phyloP scores from a whole-genome alignment of 2,113 vertebrate genomes.

The Aegithalos caudatus region DNA sequence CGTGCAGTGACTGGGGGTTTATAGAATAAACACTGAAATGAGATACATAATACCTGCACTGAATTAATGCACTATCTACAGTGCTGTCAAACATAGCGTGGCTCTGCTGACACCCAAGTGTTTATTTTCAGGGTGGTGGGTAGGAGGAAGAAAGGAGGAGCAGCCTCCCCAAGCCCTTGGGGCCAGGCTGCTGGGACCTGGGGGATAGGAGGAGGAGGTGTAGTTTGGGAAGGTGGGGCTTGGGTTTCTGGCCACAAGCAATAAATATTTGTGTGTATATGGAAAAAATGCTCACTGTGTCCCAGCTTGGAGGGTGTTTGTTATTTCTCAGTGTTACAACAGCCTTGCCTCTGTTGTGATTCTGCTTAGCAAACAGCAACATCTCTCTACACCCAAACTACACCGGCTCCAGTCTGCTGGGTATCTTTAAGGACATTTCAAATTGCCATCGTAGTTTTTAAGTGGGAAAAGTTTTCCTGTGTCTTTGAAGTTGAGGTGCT shows the following conservation, averaged over 20 bases:
- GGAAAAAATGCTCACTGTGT: neutral
- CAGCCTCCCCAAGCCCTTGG: neutral
- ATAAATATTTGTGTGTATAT: neutral
- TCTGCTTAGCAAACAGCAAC: neutral
- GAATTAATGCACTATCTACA: neutral
- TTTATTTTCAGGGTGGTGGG: neutral
- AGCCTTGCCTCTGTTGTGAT: neutral
- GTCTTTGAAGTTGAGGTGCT: neutral
- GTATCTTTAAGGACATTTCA: neutral
- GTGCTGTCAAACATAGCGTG: rapidly evolving
- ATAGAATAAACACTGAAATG: neutral
- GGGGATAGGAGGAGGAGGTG: neutral
- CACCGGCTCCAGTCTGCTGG: neutral
- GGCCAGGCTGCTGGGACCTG: neutral
- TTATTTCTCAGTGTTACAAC: neutral
- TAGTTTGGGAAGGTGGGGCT: neutral
- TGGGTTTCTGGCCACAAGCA: neutral
- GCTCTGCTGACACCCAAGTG: neutral
- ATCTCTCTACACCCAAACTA: neutral
- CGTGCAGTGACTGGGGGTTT: neutral
- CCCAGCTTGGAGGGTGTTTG: neutral
- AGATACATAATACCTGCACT: neutral
- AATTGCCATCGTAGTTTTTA: neutral
- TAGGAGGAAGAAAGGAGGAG: neutral
- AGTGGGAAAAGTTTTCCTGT: neutral